Conservation (phyloP, 2,113 vertebrate genomes). For the Xenus cinereus region DNA sequence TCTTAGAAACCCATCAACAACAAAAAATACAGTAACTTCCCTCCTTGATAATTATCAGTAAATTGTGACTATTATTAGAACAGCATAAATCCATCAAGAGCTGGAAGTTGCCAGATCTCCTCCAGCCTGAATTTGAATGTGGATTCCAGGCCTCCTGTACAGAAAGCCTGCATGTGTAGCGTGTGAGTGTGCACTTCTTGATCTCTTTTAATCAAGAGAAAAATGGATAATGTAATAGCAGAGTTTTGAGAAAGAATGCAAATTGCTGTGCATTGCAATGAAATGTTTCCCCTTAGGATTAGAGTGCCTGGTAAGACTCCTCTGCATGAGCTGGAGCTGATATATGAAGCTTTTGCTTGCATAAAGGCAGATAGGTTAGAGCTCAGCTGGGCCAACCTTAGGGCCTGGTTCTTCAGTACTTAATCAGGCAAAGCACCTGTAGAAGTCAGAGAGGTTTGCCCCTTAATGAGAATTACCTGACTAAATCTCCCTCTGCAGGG, state of each 20-base stretch:
- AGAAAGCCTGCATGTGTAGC: background rate
- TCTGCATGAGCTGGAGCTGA: conserved; percentile 11
- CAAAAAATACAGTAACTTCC: background rate
- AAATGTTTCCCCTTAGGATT: conserved; percentile 52
- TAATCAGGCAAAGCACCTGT: conserved; percentile 41
- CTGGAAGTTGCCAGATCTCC: background rate
- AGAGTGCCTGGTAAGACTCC: background rate
- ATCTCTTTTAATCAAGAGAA: conserved; percentile 41
- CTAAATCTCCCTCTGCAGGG: conserved; percentile 46
- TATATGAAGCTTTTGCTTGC: background rate
- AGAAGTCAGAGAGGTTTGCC: conserved; percentile 36
- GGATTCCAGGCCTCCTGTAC: conserved; percentile 26
- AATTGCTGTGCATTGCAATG: conserved; percentile 37
- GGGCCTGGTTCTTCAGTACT: background rate
- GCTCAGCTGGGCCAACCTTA: conserved; percentile 33
- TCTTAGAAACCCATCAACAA: background rate
- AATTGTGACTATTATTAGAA: conserved; percentile 33
- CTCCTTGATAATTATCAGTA: conserved; percentile 32
- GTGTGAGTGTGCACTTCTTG: background rate
- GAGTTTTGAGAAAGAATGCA: conserved; percentile 32
- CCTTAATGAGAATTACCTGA: conserved; percentile 48
- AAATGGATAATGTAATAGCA: conserved; percentile 35
- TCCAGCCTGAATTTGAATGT: conserved; percentile 6
- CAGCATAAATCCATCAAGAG: conserved; percentile 1
- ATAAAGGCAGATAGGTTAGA: conserved; percentile 17